Evolutionary conservation across 2,888 invertebrate genomes (phyloP), one percentile per base, ranked within the genome.

Genomic region (Chironomus tentans): DNA sequence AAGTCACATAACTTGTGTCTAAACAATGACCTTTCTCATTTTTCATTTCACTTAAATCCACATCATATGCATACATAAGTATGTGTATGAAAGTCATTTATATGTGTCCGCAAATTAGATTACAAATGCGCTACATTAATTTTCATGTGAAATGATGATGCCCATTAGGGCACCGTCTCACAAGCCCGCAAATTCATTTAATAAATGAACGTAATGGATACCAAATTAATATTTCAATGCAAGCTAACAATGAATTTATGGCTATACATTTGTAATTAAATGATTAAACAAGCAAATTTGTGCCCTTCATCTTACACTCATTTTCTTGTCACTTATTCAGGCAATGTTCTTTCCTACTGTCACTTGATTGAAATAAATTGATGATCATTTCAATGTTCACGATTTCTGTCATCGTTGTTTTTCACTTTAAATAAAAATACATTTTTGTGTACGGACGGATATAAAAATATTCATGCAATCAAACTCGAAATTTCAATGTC

Each of bases 61-160:
- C 38, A 38, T 10, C 2, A 38, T 10, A 10, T 38, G 10, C 38
- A 38, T 38, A 2, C 10, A 38, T 38, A 38, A 38, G 38, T 38
- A 38, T 38, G 2, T 38, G 38, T 28, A 28, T 28, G 5, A 28
- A 28, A 38, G 38, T 38, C 38, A 38, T 56, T 2, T 56, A 15
- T 56, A 56, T 22, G 10, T 62, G 62, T 22, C 21, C 21, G 65
- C 47, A 71, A 71, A 71, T 71, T 71, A 56, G 71, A 50, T 71
- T 71, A 56, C 71, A 71, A 71, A 71, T 71, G 71, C 50, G 71
- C 56, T 56, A 24, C 56, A 71, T 71, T 71, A 71, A 71, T 71
- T 71, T 69, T 70, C 70, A 65, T 65, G 24, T 22, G 70, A 46
- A 46, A 22, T 22, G 18, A 48, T 70, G 70, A 70, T 22, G 3